Base-by-base conservation (phyloP, 2,797 vertebrate genomes). In the Apogon talboti region DNA sequence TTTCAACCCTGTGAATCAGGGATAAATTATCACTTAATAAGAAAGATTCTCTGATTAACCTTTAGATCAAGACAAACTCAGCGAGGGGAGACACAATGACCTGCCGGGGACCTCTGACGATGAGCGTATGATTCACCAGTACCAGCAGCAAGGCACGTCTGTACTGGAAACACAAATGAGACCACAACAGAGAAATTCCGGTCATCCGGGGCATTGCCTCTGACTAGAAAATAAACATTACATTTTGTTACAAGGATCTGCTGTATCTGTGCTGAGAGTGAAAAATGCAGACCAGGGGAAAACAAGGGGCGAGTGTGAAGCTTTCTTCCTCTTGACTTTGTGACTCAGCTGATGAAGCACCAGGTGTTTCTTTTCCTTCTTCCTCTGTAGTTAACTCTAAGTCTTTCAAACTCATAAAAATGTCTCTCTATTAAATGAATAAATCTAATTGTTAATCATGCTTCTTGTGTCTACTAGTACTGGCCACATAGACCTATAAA, bases 401-500 rank as follows among this genome's bases (percentile, higher is more conserved):
- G 13, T 58, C 3, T 4, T 33, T 45, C 9, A 50, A 43, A 68
- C 60, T 7, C 35, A 59, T 12, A n/a, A 33, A 59, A 50, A n/a
- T 18, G 35, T 70, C 11, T 64, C 14, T 44, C 44, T 24, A 45
- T 15, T 44, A 35, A 71, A 82, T 51, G 18, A 66, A 55, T 53
- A 15, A 74, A 61, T 43, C 43, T 13, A 69, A 69, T 61, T 42
- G 48, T 63, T 62, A 40, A 52, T 56, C 59, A 69, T 59, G 55
- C 68, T 62, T 58, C 75, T 58, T 81, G 69, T 75, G 74, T 47
- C 67, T 66, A 66, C 68, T 63, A 57, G 66, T 78, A 78, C 48
- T 68, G 82, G 82, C 81, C 60, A 85, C 70, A 86, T 76, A 81
- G 69, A 70, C 59, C 81, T 93, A 92, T 91, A 90, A 92, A 92